Evolutionary conservation across 2,797 vertebrate species (phyloP).

Genomic region (Todus mexicanus): DNA sequence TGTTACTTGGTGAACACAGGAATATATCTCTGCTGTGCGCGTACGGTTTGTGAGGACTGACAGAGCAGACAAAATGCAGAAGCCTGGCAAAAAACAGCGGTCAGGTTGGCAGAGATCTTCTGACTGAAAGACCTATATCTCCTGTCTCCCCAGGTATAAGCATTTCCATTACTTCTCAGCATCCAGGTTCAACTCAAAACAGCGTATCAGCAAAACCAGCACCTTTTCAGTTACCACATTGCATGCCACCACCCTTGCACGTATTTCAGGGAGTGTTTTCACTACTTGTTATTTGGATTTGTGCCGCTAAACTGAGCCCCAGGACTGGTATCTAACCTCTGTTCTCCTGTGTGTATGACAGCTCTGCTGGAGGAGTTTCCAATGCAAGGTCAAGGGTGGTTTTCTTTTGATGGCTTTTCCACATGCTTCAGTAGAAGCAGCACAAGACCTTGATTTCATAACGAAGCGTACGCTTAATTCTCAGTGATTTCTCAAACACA

Average conservation of each 20-base stretch:
- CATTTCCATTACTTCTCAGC: neutral
- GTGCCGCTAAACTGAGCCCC: neutral
- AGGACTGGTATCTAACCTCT: neutral
- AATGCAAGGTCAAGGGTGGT: neutral
- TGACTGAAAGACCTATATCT: neutral
- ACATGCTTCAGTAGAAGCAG: neutral
- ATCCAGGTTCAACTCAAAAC: neutral
- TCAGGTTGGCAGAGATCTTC: neutral
- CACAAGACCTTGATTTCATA: neutral
- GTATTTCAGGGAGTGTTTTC: neutral
- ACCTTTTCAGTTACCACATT: neutral
- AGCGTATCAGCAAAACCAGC: neutral
- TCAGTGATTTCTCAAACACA: neutral
- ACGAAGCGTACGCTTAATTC: neutral
- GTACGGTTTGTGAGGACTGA: neutral
- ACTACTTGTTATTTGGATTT: neutral
- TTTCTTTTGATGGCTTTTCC: neutral
- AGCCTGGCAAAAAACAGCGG: neutral
- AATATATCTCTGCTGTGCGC: rapidly evolving
- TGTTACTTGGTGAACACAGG: neutral
- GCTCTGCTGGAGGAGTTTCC: neutral
- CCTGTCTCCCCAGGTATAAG: neutral
- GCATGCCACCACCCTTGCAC: neutral
- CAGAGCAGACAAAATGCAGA: neutral
- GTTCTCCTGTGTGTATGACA: neutral